phyloP scores from a whole-genome alignment of 2,888 invertebrate species.

The Prenolepis imparis region DNA sequence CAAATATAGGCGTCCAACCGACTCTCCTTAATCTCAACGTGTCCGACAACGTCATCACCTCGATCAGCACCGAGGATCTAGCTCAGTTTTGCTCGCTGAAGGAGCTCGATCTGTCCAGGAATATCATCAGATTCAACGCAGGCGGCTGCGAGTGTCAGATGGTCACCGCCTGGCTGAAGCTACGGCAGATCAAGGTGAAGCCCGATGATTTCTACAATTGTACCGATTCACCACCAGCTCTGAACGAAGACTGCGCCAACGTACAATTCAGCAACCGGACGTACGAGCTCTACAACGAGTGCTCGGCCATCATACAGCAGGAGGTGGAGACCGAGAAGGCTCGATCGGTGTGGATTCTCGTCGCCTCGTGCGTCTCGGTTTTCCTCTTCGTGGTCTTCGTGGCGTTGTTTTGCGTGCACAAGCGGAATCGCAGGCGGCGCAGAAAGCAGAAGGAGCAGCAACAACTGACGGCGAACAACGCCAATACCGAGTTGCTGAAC shows the following conservation, averaged over 20 bases:
- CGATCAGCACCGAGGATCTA: conserved; percentile 87
- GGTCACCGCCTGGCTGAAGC: conserved; percentile 78
- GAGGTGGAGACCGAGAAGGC: conserved; percentile 78
- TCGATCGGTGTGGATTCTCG: conserved; percentile 80
- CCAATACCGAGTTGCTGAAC: conserved; percentile 82
- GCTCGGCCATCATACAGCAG: conserved; percentile 72
- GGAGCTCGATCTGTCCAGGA: conserved; percentile 87
- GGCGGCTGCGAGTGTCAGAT: conserved; percentile 78
- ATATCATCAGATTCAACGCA: conserved; percentile 71
- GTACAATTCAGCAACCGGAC: conserved; percentile 75
- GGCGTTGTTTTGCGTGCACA: conserved; percentile 81
- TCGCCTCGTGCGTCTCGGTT: conserved; percentile 77
- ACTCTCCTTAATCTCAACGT: conserved; percentile 89
- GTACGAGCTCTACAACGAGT: conserved; percentile 70
- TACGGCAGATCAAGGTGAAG: conserved; percentile 68
- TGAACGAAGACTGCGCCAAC: conserved; percentile 41
- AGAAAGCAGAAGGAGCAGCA: conserved; percentile 76
- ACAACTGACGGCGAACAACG: conserved; percentile 78
- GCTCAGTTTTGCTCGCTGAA: conserved; percentile 89
- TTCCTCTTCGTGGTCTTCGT: conserved; percentile 77
- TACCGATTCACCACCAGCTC: conserved; percentile 10
- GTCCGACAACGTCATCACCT: conserved; percentile 88
- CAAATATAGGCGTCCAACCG: conserved; percentile 89
- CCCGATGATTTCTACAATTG: conserved; percentile 66
- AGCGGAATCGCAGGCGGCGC: conserved; percentile 78